Evolutionary conservation across 2,888 invertebrate species (phyloP), one percentile per base, ranked within the genome.

Genomic region (Trissonchulus sp.): DNA sequence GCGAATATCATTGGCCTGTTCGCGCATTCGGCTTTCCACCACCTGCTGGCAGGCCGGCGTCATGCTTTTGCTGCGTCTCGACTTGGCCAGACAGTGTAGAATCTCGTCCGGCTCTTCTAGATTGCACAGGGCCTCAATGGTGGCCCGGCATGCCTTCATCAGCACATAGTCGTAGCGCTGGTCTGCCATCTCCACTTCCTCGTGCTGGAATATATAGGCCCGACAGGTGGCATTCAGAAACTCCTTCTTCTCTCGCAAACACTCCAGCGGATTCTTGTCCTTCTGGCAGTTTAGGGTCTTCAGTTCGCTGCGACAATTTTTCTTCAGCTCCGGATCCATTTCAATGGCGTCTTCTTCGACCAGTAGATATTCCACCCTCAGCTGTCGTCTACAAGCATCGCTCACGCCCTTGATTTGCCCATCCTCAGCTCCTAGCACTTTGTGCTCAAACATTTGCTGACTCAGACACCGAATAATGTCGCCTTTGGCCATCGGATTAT

Each of bases 311-410:
- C 77, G 74, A 68, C 84, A 84, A 72, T 82, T 80, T 73, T 79
- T 75, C 71, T 80, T 79, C 76, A 87, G 79, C 34, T 83, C 80
- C n/a, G 86, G 85, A 78, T 87, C 87, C 23, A 87, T 80, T n/a
- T n/a, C n/a, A 83, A 83, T 78, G 91, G 90, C 78, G 93, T 91
- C 83, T 90, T 83, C 93, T 86, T 97, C 96, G 79, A 93, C 90
- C 85, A 94, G 94, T 81, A 95, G 91, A 35, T 97, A 88, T 84
- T 98, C 95, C 72, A 93, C 91, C 83, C 91, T 90, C 30, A 98
- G 87, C 84, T 98, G 95, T 82, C 93, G 93, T 38, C 94, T 89
- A 84, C 97, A 99, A 33, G 92, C 92, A 84, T 91, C 92, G 1
- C 91, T 90, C 81, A 98, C 90, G 18, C n/a, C n/a, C n/a, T 60